These are phyloP conservation scores for Pantherophis guttatus DNA, from an alignment of 2,113 vertebrate genomes.

Conservation along the genomic window DNA sequence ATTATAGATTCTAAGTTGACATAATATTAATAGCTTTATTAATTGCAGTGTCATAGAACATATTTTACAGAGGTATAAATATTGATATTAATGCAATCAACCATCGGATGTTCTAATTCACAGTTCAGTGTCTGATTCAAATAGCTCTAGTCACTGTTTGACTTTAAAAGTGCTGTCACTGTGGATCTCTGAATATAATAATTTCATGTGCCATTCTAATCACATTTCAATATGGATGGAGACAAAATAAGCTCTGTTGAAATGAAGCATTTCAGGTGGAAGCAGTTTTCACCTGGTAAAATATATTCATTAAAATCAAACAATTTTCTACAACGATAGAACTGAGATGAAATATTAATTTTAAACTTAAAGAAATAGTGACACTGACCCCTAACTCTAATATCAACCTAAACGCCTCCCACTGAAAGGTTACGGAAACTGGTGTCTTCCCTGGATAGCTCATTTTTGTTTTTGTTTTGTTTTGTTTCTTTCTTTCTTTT, in stretches of 20 bases:
- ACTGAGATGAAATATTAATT: slow-evolving; percentile 8
- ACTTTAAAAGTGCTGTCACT: slow-evolving; percentile 32
- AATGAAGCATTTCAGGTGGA: slow-evolving; percentile 16
- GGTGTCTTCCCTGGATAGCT: not conserved
- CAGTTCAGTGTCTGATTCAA: slow-evolving; percentile 38
- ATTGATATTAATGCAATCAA: slow-evolving; percentile 52
- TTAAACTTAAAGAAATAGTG: not conserved
- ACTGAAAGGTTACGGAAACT: not conserved
- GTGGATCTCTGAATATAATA: slow-evolving; percentile 16
- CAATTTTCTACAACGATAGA: slow-evolving; percentile 18
- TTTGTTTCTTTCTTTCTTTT: not conserved
- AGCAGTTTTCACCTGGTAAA: slow-evolving; percentile 37
- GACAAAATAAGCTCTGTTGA: slow-evolving; percentile 32
- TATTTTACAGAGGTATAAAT: slow-evolving; percentile 54
- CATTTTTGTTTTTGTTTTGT: not conserved
- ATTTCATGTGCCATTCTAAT: slow-evolving; percentile 23
- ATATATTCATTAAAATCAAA: slow-evolving; percentile 31
- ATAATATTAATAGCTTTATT: slow-evolving; percentile 52
- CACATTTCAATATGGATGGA: slow-evolving; percentile 30
- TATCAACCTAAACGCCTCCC: not conserved
- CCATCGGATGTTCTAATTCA: slow-evolving; percentile 52
- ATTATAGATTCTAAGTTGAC: slow-evolving; percentile 37
- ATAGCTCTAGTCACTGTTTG: slow-evolving; percentile 38
- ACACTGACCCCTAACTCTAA: slow-evolving; percentile 17
- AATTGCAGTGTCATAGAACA: slow-evolving; percentile 54